Evolutionary conservation across 1,140 invertebrate genomes (phyloP), one percentile per base, ranked within the genome.

Genomic region (Saccostrea cuccullata): DNA sequence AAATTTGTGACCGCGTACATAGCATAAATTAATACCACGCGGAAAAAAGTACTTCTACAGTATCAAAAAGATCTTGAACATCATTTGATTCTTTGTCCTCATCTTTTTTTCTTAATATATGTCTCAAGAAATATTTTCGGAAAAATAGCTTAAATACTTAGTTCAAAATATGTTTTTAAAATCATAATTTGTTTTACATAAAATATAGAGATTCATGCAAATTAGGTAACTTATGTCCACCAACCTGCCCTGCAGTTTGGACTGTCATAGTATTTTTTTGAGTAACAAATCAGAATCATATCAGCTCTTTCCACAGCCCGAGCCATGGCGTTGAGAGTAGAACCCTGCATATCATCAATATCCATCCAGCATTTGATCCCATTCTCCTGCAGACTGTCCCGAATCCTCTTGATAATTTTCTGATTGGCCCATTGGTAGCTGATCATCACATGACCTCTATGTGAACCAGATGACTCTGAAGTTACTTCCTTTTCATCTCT

Each of bases 301-400:
- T 90, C 84, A 9, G 94, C 89, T 12, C 92, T 88, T 83, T 95
- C 94, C 3, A 95, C 92, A 13, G 94, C 94, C 55, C 90, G 87
- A 1, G 94, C 94, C 94, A 94, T 95, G 13, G 93, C 91, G 84
- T 94, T 90, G 3, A 94, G 86, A n/a, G 93, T 94, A 2, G 92
- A 93, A 12, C 93, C 93, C n/a, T 91, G 92, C 92, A 93, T 93
- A 40, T 92, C 87, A 85, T 93, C 92, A n/a, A 93, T 90, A 77
- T 93, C 97, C 96, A 90, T 95, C 95, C 91, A 92, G 13, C 91
- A 90, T 15, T 73, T 89, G 30, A 90, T 82, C 4, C 90, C 90
- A 64, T 88, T 82, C 3, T 47, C 23, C 70, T 82, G 88, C 15
- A 93, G 86, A 12, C 64, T 36, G 56, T 91, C 85, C 26, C 90